phyloP scores from a whole-genome alignment of 2,113 vertebrate species.

The Myiozetetes cayanensis region DNA sequence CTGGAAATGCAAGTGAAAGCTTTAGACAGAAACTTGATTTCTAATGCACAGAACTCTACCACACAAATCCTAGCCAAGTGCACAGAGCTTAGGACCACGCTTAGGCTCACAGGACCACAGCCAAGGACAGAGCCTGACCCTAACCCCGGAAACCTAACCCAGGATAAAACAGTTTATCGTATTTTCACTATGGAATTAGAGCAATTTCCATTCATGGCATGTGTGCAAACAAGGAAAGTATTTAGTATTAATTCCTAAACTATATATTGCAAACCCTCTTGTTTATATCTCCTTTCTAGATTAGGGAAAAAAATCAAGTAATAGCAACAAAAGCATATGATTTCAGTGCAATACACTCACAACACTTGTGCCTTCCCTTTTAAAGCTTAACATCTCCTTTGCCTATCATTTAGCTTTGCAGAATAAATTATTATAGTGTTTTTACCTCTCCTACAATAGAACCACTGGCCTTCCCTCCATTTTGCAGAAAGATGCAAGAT shows the following conservation, averaged over 20 bases:
- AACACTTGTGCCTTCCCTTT: neutral
- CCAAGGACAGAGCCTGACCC: neutral
- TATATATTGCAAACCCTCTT: neutral
- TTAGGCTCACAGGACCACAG: neutral
- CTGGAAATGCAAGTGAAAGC: neutral
- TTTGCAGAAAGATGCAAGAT: neutral
- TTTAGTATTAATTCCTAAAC: neutral
- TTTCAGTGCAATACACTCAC: conserved; percentile 10
- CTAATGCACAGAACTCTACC: neutral
- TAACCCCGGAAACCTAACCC: neutral
- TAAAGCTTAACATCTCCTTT: neutral
- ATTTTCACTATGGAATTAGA: neutral
- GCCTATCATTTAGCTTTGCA: neutral
- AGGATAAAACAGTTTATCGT: neutral
- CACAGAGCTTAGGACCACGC: neutral
- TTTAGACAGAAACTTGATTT: neutral
- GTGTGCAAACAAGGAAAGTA: neutral
- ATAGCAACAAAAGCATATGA: neutral
- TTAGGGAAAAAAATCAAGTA: neutral
- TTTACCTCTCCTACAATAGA: neutral
- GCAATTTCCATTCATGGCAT: neutral
- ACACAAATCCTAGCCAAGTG: conserved; percentile 3
- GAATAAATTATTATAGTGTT: conserved; percentile 14
- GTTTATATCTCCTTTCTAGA: neutral
- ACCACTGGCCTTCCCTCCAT: neutral